Evolutionary conservation across 2,797 vertebrate species (phyloP).

Genomic region (Crypturellus tataupa): DNA sequence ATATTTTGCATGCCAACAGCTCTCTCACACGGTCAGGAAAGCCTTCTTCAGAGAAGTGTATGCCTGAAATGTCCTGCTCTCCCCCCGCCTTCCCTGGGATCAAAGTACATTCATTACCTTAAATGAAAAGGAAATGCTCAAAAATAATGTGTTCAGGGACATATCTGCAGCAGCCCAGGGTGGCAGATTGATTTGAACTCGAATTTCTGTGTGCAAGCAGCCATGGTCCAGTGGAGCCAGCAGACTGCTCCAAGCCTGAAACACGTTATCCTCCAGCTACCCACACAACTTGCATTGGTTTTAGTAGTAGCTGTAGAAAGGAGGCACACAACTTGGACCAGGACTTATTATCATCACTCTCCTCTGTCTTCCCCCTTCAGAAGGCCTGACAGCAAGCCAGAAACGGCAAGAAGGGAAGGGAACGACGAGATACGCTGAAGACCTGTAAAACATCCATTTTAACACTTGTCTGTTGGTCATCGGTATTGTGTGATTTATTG

Average conservation of each 20-base stretch:
- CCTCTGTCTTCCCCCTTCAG: neutral
- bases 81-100: neutral
- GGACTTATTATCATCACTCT: neutral
- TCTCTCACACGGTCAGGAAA: neutral
- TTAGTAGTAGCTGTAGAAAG: neutral
- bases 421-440: neutral
- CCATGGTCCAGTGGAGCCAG: neutral
- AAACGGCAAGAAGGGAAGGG: neutral
- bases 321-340: accelerated
- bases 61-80: neutral
- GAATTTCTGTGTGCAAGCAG: neutral
- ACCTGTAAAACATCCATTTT: neutral
- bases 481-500: neutral
- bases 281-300: neutral
- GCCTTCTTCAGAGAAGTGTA: neutral
- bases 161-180: neutral
- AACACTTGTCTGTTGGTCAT: neutral
- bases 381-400: neutral
- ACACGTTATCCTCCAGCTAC: neutral
- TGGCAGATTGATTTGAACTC: neutral
- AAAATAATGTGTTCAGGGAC: neutral
- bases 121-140: slow-evolving; percentile 36
- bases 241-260: neutral
- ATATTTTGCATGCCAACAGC: neutral
- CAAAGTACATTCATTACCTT: slow-evolving; percentile 22